Conservation (phyloP, 2,113 vertebrate species). For the Ornithorhynchus anatinus region DNA sequence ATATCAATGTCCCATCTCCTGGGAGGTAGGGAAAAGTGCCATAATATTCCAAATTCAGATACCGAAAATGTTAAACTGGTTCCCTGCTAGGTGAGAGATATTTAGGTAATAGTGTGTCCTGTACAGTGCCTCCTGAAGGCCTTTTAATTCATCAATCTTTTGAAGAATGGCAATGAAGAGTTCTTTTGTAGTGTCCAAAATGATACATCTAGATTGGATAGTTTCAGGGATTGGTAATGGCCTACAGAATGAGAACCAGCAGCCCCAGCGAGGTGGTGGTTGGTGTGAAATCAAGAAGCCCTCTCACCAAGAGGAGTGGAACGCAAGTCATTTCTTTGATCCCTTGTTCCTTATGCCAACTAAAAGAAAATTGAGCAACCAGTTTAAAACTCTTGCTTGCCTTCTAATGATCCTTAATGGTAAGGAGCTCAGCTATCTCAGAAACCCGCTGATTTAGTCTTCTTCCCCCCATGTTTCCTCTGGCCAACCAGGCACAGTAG, state of each 20-base stretch:
- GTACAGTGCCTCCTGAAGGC: constrained; percentile 52
- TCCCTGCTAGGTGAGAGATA: constrained; percentile 49
- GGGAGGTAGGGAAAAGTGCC: constrained; percentile 37
- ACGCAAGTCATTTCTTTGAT: constrained; percentile 8
- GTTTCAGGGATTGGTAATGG: constrained; percentile 15
- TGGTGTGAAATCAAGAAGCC: constrained; percentile 1
- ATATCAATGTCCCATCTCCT: constrained; percentile 62
- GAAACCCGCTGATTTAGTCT: neutral
- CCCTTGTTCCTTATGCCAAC: constrained; percentile 30
- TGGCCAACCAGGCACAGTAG: neutral
- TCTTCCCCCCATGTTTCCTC: neutral
- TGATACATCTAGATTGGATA: constrained; percentile 10
- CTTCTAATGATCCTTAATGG: constrained; percentile 27
- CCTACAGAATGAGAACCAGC: constrained; percentile 6
- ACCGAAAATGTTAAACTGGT: constrained; percentile 53
- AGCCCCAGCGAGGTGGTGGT: constrained; percentile 26
- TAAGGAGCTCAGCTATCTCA: constrained; percentile 16
- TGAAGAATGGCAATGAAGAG: constrained; percentile 45
- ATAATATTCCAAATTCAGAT: constrained; percentile 68
- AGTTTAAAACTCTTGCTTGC: constrained; percentile 17
- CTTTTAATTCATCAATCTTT: constrained; percentile 52
- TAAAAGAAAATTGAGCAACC: neutral
- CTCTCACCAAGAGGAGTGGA: constrained; percentile 10
- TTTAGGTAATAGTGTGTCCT: constrained; percentile 36
- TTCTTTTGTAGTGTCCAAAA: constrained; percentile 50